phyloP scores from a whole-genome alignment of 2,113 vertebrate genomes.

The Beaufortia kweichowensis region DNA sequence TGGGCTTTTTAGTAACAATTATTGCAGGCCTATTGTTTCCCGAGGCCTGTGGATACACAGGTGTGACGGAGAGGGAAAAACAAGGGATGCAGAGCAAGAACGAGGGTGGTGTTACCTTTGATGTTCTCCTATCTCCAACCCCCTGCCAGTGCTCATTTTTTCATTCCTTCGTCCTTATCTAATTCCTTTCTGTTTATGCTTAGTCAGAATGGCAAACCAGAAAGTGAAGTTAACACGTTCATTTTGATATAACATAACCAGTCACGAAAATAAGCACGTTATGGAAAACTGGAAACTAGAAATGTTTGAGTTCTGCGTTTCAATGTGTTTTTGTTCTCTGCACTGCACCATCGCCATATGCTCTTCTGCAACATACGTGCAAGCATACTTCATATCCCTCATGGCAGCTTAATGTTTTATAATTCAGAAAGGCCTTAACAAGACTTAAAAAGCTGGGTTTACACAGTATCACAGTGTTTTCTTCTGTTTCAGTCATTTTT shows the following conservation, averaged over 20 bases:
- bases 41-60: slow-evolving; percentile 22
- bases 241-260: neutral
- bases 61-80: slow-evolving; percentile 45
- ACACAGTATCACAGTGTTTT: slow-evolving; percentile 12
- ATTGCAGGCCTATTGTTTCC: slow-evolving; percentile 25
- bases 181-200: neutral
- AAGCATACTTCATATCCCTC: neutral
- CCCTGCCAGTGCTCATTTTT: slow-evolving; percentile 2
- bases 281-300: neutral
- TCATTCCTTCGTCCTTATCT: slow-evolving; percentile 25
- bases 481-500: slow-evolving; percentile 12
- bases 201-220: slow-evolving; percentile 6
- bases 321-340: no score
- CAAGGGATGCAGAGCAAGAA: slow-evolving; percentile 25
- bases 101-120: slow-evolving; percentile 26
- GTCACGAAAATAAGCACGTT: neutral
- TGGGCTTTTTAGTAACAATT: slow-evolving; percentile 12
- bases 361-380: slow-evolving; percentile 11
- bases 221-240: neutral
- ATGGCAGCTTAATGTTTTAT: slow-evolving; percentile 4
- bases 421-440: slow-evolving; percentile 17
- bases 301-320: no score
- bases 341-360: no score
- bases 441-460: slow-evolving; percentile 21
- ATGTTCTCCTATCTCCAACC: slow-evolving; percentile 41